A percentile compares a stretch with the other conserved stretches of the same genome.
Conservation (phyloP, 2,888 invertebrate genomes). For the Ganaspis brasiliensis region DNA sequence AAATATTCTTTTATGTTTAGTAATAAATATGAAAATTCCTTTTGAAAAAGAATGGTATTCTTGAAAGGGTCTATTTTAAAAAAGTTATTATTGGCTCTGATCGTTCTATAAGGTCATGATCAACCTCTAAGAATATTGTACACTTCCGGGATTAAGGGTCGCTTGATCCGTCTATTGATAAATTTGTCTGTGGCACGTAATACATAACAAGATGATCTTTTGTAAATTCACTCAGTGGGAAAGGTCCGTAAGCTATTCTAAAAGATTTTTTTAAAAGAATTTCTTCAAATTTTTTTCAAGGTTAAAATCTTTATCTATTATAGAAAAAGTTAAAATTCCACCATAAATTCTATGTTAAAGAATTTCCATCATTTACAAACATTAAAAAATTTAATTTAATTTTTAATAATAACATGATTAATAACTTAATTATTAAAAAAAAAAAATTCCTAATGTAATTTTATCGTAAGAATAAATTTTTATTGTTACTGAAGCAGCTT, state of each 20-base stretch:
- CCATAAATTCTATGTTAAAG: too few species aligned
- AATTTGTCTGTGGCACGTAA: constrained; percentile 22
- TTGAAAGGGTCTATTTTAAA: background rate
- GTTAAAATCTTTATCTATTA: background rate
- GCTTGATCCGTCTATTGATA: constrained; percentile 38
- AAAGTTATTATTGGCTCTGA: background rate
- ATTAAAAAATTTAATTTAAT: too few species aligned
- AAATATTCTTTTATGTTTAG: too few species aligned
- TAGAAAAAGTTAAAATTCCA: background rate
- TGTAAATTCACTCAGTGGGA: constrained; percentile 9
- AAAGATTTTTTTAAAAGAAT: background rate
- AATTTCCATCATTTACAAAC: too few species aligned
- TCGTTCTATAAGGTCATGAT: background rate
- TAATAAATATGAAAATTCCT: too few species aligned
- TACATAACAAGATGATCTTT: constrained; percentile 14
- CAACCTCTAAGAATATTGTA: constrained; percentile 28
- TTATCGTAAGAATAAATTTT: too few species aligned
- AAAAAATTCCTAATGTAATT: too few species aligned
- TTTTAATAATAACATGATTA: too few species aligned
- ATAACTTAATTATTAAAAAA: too few species aligned
- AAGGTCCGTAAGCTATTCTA: background rate
- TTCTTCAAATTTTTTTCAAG: background rate
- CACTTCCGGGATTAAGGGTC: constrained; percentile 39
- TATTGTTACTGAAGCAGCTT: too few species aligned
- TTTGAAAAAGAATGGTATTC: background rate